phyloP scores from a whole-genome alignment of 1,140 invertebrate species.

The Microvelia longipes region DNA sequence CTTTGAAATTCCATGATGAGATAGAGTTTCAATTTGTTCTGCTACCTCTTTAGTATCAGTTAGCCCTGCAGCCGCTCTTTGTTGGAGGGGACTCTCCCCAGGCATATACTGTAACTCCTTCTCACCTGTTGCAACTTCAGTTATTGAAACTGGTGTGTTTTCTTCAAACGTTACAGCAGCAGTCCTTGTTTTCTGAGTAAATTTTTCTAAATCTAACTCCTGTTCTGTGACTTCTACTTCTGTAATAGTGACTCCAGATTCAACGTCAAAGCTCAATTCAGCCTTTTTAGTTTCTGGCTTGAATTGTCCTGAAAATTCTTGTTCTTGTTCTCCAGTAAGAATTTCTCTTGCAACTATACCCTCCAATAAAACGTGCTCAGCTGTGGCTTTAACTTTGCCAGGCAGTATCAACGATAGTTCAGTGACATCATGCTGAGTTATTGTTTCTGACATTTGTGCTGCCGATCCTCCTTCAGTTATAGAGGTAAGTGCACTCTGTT shows the following conservation, averaged over 20 bases:
- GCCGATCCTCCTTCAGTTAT: constrained; percentile 16
- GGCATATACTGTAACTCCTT: constrained; percentile 20
- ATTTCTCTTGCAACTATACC: constrained; percentile 17
- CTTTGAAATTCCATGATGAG: constrained; percentile 15
- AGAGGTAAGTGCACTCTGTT: constrained; percentile 16
- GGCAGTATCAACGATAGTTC: constrained; percentile 22
- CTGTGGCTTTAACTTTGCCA: constrained; percentile 21
- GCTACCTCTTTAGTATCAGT: constrained; percentile 18
- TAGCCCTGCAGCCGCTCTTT: constrained; percentile 16
- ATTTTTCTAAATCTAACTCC: constrained; percentile 26
- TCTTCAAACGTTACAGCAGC: constrained; percentile 29
- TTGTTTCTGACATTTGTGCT: constrained; percentile 26
- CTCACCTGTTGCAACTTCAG: constrained; percentile 25
- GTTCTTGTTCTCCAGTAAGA: constrained; percentile 18
- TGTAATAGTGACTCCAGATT: constrained; percentile 23
- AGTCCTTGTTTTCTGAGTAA: constrained; percentile 27
- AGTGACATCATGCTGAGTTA: constrained; percentile 14
- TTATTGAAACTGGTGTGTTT: constrained; percentile 25
- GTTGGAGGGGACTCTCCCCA: constrained; percentile 4
- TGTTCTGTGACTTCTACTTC: constrained; percentile 27
- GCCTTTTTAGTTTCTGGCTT: constrained; percentile 18
- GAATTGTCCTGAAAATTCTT: constrained; percentile 12
- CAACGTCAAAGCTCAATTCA: constrained; percentile 15
- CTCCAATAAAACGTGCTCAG: constrained; percentile 23
- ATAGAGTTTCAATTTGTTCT: constrained; percentile 20